phyloP scores from a whole-genome alignment of 2,113 vertebrate genomes.

The Stomatorhinus ivindoensis region DNA sequence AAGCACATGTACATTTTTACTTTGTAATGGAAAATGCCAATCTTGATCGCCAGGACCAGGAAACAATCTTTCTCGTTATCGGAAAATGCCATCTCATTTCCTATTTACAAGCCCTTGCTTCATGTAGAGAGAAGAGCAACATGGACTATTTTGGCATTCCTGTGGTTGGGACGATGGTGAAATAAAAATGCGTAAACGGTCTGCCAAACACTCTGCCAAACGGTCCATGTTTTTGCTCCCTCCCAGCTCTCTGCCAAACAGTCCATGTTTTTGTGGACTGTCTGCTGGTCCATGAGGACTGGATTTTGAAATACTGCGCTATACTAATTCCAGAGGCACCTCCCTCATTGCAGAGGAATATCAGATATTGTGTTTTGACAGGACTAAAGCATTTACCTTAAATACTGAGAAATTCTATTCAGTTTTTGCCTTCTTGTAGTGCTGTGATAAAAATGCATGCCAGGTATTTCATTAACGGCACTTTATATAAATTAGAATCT shows the following conservation, averaged over 20 bases:
- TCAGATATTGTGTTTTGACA: conserved; percentile 7
- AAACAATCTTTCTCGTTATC: conserved; percentile 58
- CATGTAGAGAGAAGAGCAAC: conserved; percentile 41
- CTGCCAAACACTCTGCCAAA: too few relatives aligned
- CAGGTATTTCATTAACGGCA: conserved; percentile 7
- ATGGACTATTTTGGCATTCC: conserved; percentile 5
- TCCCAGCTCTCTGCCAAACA: background rate
- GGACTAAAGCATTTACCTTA: conserved; percentile 13
- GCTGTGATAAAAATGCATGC: background rate
- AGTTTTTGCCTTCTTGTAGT: background rate
- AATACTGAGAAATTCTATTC: conserved; percentile 24
- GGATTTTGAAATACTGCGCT: background rate
- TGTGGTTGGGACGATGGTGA: background rate
- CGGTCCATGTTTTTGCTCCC: background rate
- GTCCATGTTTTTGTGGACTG: background rate
- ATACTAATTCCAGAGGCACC: background rate
- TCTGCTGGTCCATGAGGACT: background rate
- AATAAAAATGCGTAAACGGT: background rate
- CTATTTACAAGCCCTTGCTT: conserved; percentile 53
- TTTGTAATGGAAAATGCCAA: conserved; percentile 70
- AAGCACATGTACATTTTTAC: conserved; percentile 66
- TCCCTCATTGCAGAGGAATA: background rate
- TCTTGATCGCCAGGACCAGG: conserved; percentile 48
- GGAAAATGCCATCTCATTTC: conserved; percentile 61
- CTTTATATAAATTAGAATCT: conserved; percentile 5